A percentile compares a stretch with the other conserved stretches of the same genome.
Evolutionary conservation across 2,888 invertebrate genomes (phyloP).

Genomic region (Leptinotarsa tumamoca): DNA sequence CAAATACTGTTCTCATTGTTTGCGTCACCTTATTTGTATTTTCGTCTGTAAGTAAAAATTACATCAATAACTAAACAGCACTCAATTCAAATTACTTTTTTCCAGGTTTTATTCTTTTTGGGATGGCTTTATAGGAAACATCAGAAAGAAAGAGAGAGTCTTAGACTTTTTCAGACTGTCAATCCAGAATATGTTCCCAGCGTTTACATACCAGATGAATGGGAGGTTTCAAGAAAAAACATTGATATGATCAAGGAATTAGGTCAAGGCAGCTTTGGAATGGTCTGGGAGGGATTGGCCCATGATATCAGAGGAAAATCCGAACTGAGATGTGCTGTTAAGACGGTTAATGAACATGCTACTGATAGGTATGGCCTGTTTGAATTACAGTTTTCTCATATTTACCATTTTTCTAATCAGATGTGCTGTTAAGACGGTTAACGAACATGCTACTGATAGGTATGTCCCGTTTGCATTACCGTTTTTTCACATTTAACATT

Average conservation of each 20-base stretch:
- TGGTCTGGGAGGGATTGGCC: slow-evolving; percentile 85
- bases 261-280: slow-evolving; percentile 89
- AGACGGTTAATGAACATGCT: slow-evolving; percentile 92
- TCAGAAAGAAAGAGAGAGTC: slow-evolving; percentile 48
- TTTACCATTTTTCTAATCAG: slow-evolving; percentile 56
- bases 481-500: neutral
- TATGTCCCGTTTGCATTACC: slow-evolving; percentile 51
- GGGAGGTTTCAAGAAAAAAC: slow-evolving; percentile 89
- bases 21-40: slow-evolving; percentile 39
- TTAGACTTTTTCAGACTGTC: slow-evolving; percentile 82
- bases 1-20: slow-evolving; percentile 45
- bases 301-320: slow-evolving; percentile 74
- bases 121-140: slow-evolving; percentile 50
- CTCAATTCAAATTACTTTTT: slow-evolving; percentile 10
- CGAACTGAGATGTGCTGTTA: slow-evolving; percentile 85
- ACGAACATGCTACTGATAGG: slow-evolving; percentile 87
- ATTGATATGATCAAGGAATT: slow-evolving; percentile 82
- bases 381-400: too few relatives aligned
- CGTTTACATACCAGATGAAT: slow-evolving; percentile 87
- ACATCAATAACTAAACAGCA: neutral
- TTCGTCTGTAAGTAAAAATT: slow-evolving; percentile 44
- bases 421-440: slow-evolving; percentile 94
- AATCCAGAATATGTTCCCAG: slow-evolving; percentile 93
- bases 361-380: slow-evolving; percentile 73
- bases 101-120: slow-evolving; percentile 43